Percentiles rank a stretch among this genome's conserved stretches.
Conservation (phyloP, 2,797 vertebrate species). For the Sciurus vulgaris region DNA sequence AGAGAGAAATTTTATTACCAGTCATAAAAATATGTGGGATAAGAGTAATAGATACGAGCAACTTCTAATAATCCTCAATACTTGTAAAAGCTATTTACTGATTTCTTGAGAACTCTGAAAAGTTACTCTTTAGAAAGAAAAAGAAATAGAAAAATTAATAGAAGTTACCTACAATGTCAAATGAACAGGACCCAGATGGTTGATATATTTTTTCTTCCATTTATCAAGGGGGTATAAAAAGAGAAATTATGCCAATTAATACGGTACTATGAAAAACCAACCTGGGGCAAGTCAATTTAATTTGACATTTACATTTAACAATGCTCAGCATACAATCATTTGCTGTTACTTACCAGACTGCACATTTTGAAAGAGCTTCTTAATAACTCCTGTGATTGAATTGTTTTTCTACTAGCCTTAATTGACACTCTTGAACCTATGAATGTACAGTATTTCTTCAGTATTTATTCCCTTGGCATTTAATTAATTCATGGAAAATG, state of each 20-base stretch:
- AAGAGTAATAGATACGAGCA: neutral
- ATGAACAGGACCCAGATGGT: constrained; percentile 5
- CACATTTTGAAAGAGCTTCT: constrained; percentile 62
- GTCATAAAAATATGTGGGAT: neutral
- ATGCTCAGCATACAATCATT: constrained; percentile 72
- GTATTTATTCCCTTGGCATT: constrained; percentile 67
- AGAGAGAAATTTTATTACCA: neutral
- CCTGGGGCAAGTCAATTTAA: constrained; percentile 77
- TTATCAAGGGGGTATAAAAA: constrained; percentile 2
- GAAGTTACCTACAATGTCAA: neutral
- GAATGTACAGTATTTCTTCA: constrained; percentile 61
- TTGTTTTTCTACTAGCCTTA: constrained; percentile 49
- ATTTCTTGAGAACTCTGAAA: constrained; percentile 45
- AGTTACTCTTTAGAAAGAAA: neutral
- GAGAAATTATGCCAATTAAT: constrained; percentile 62
- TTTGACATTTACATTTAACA: constrained; percentile 78
- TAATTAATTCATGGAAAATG: constrained; percentile 81
- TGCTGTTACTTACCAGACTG: constrained; percentile 67
- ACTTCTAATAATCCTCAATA: neutral
- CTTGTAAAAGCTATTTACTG: neutral
- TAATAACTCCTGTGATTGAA: constrained; percentile 77
- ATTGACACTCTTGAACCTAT: constrained; percentile 66
- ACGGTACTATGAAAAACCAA: constrained; percentile 56
- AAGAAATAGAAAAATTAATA: constrained; percentile 21
- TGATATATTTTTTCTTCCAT: neutral